These are phyloP conservation scores for Heteronetta atricapilla DNA, from an alignment of 2,113 vertebrate species.

Conservation along the genomic window DNA sequence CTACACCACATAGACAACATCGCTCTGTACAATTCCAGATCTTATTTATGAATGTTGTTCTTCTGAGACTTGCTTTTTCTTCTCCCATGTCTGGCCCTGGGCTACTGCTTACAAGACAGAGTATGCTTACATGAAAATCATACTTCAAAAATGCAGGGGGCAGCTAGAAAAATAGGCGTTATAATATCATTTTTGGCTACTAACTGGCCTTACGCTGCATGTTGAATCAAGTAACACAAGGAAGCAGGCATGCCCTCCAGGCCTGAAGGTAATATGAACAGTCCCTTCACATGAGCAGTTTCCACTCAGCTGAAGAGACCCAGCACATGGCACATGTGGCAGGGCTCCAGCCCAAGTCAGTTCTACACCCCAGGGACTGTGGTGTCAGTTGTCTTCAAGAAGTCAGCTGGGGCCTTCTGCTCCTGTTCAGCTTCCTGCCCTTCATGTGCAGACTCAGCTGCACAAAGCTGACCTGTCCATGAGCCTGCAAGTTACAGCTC, in stretches of 20 bases:
- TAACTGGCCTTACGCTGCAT: background rate
- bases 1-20: background rate
- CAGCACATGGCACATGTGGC: background rate
- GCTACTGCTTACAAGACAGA: background rate
- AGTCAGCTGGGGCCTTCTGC: background rate
- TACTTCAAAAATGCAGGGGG: background rate
- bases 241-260: background rate
- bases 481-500: background rate
- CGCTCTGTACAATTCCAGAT: background rate
- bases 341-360: background rate
- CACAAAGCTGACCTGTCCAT: background rate
- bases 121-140: background rate
- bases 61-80: background rate
- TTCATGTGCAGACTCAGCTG: background rate
- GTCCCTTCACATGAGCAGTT: background rate
- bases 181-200: background rate
- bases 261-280: background rate
- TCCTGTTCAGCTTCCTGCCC: background rate
- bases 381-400: background rate
- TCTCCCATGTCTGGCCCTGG: background rate
- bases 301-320: background rate
- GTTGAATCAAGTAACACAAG: background rate
- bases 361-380: accelerated
- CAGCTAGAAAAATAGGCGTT: background rate
- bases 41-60: background rate